Percentiles rank a stretch among this genome's conserved stretches.
phyloP scores from a whole-genome alignment of 2,113 vertebrate genomes.

The Chlamydotis undulata region DNA sequence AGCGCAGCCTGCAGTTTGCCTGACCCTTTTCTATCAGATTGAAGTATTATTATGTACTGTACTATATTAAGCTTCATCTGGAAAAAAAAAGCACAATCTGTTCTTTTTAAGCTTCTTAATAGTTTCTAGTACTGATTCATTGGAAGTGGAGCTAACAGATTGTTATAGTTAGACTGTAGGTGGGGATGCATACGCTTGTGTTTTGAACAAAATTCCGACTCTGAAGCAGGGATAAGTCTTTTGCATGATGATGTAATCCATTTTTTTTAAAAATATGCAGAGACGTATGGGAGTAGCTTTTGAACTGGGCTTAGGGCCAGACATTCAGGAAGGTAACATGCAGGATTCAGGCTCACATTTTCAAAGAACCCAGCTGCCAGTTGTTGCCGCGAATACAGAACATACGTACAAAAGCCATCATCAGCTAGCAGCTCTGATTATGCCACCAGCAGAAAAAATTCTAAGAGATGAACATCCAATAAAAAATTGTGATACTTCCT shows the following conservation, averaged over 20 bases:
- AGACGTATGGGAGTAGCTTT: not conserved
- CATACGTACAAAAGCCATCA: not conserved
- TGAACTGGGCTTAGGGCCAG: not conserved
- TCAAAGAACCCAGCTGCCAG: not conserved
- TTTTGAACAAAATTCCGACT: constrained; percentile 19
- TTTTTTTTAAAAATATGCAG: not conserved
- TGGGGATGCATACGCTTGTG: not conserved
- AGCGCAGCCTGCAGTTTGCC: not conserved
- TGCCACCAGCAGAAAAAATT: fast-evolving
- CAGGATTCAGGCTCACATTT: not conserved
- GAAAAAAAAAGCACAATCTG: constrained; percentile 57
- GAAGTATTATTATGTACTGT: constrained; percentile 20
- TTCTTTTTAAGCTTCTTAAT: constrained; percentile 60
- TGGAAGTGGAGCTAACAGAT: constrained; percentile 37
- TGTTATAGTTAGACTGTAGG: constrained; percentile 33
- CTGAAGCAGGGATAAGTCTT: not conserved
- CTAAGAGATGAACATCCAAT: not conserved
- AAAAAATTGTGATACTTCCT: not conserved
- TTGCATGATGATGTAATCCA: not conserved
- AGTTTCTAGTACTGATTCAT: constrained; percentile 42
- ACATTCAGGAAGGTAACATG: not conserved
- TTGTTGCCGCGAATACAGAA: not conserved
- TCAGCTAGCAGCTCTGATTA: not conserved
- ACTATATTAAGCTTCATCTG: constrained; percentile 45
- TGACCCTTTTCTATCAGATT: constrained; percentile 39